Evolutionary conservation across 2,797 vertebrate species (phyloP).

Genomic region (Cossypha caffra): DNA sequence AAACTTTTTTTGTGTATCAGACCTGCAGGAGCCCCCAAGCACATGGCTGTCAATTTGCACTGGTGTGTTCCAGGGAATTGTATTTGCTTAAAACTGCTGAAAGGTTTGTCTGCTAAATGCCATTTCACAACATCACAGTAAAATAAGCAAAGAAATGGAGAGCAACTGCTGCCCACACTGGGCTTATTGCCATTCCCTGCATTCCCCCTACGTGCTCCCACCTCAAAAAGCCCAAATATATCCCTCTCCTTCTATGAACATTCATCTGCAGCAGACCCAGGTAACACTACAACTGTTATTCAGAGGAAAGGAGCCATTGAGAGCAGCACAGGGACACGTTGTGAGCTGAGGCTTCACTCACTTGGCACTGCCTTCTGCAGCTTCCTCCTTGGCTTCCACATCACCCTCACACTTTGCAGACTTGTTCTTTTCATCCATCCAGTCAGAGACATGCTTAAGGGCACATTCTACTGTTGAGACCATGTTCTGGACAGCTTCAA

Average conservation of each 20-base stretch:
- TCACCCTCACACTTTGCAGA: constrained; percentile 67
- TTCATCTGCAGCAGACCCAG: not conserved
- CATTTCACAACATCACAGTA: not conserved
- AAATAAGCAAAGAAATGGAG: not conserved
- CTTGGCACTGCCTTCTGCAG: constrained; percentile 82
- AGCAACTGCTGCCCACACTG: not conserved
- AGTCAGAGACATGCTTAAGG: constrained; percentile 97
- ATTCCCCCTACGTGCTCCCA: not conserved
- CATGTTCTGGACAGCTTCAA: constrained; percentile 96
- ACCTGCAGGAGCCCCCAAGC: not conserved
- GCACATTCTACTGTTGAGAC: constrained; percentile 97
- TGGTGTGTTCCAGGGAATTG: not conserved
- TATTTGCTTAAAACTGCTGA: not conserved
- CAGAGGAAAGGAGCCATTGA: not conserved
- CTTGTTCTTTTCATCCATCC: constrained; percentile 88
- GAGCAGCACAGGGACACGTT: not conserved
- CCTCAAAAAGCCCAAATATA: constrained; percentile 24
- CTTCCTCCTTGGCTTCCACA: constrained; percentile 76
- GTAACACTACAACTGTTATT: not conserved
- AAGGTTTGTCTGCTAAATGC: not conserved
- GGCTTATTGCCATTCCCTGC: constrained; percentile 11
- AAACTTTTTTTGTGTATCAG: not conserved
- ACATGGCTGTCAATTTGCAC: not conserved
- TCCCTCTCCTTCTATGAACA: not conserved
- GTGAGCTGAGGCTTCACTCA: constrained; percentile 70